Percentiles rank a stretch among this genome's conserved stretches.
Evolutionary conservation across 2,113 vertebrate genomes (phyloP).

Genomic region (Patagioenas fasciata): DNA sequence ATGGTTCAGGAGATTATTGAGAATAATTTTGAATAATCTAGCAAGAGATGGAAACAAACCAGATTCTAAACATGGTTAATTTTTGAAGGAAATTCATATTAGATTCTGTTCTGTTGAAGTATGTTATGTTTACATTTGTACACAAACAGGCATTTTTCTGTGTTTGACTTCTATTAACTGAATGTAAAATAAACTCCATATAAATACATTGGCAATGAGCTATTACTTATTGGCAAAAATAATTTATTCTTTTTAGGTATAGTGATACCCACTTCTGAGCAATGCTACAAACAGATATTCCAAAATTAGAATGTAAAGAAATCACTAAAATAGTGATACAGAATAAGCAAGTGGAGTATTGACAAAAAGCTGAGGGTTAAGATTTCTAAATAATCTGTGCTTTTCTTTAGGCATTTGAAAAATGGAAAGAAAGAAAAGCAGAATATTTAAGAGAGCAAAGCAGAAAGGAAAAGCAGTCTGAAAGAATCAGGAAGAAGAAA

Average conservation of each 20-base stretch:
- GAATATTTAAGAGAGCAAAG: slow-evolving; percentile 78
- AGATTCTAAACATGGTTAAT: background rate
- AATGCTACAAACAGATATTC: background rate
- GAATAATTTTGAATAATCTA: background rate
- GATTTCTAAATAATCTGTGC: background rate
- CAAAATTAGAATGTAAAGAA: background rate
- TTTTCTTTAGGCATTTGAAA: slow-evolving; percentile 86
- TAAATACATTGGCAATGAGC: background rate
- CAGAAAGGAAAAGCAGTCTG: slow-evolving; percentile 77
- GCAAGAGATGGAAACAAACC: background rate
- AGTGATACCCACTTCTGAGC: background rate
- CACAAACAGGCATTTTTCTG: background rate
- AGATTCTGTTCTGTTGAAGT: background rate
- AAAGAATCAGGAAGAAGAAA: slow-evolving; percentile 77
- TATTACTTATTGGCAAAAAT: background rate
- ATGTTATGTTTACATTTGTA: background rate
- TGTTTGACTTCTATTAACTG: background rate
- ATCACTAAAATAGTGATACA: background rate
- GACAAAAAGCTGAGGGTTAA: background rate
- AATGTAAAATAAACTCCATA: background rate
- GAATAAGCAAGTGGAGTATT: background rate
- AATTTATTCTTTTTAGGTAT: background rate
- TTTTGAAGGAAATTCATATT: background rate
- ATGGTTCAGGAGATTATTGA: background rate
- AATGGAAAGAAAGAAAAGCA: slow-evolving; percentile 87